Evolutionary conservation across 2,113 vertebrate species (phyloP), one percentile per base, ranked within the genome.

Genomic region (Anguilla rostrata): DNA sequence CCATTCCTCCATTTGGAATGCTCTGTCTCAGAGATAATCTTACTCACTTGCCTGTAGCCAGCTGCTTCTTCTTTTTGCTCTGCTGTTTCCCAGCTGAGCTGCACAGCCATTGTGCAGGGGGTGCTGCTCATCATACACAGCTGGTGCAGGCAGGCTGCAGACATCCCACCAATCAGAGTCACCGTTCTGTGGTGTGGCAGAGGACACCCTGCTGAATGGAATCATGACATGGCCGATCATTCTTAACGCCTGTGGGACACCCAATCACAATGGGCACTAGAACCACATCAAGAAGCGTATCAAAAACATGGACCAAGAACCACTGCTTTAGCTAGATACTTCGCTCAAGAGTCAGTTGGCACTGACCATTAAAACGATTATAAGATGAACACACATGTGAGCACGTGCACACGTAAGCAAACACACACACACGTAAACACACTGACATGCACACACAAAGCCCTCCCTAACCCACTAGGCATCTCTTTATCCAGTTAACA

Each of bases 401-500:
- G 34, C 82, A 56, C 5, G 49, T 60, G 39, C 46, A 60, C 66
- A 80, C 84, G 43, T 8, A 8, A 4, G 43, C 43, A 46, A 5
- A 8, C 43, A 46, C 4, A 46, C 43, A 46, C 43, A 46, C 43
- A 46, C 43, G 43, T 8, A 2, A 4, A 2, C 43, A 46, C 43
- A 46, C 43, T 6, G 5, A 46, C 43, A 46, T 8, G 8, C 43
- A 63, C 85, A 80, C 78, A 86, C 78, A 81, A 22, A 29, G 66
- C 20, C 43, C 22, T 53, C 39, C 22, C 14, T 11, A 22, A 82
- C 20, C 41, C 43, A 16, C 71, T 39, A 26, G 16, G 15, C 34
- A 83, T 85, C 26, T 84, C 49, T 79, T 56, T 22, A 82, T 89
- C 66, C 46, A 82, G 83, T 43, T 87, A 43, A 46, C 79, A 40